Evolutionary conservation across 2,113 vertebrate genomes (phyloP), one percentile per base, ranked within the genome.

Genomic region (Lamprologus tigripictilis): DNA sequence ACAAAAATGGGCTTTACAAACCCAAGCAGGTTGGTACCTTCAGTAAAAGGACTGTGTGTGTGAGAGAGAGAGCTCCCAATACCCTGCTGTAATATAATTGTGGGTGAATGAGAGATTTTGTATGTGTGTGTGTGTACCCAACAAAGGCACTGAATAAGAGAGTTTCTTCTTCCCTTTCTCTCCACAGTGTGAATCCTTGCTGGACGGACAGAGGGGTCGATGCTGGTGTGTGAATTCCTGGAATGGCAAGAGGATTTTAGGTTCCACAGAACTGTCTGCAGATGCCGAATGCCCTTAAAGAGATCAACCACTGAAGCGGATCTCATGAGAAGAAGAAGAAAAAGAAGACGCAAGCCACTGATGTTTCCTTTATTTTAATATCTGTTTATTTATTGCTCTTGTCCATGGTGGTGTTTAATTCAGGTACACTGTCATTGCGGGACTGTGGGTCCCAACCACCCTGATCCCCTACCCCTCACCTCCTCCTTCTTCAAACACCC

Each of bases 161-260:
- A 6, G 6, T 91, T 19, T 76, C 35, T 40, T 81, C 1, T 45
- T 85, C 9, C 63, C 9, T 55, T 9, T 53, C 71, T 57, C 78
- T 76, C 23, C 96, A 99, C 95, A 99, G 98, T 99, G 99, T 1
- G 97, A 99, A 93, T 97, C 98, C 0, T 97, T 96, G 14, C 92
- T 99, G 95, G 97, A 98, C 2, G 97, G 97, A 53, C 97, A 97
- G 85, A 93, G 95, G 54, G 98, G 97, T 61, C 97, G 93, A 88
- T 99, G 99, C 93, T 99, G 99, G 98, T 99, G 99, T 19, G 98
- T 99, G 73, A 96, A 96, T 83, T 97, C 97, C 21, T 97, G 97
- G 97, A 98, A 90, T 1, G 98, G 98, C 12, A 98, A 97, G 96
- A 98, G 91, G 93, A 96, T 98, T 90, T 96, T 96, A 26, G 97